A percentile compares a stretch with the other conserved stretches of the same genome.
phyloP scores from a whole-genome alignment of 2,888 invertebrate species.

The Hybos culiciformis region DNA sequence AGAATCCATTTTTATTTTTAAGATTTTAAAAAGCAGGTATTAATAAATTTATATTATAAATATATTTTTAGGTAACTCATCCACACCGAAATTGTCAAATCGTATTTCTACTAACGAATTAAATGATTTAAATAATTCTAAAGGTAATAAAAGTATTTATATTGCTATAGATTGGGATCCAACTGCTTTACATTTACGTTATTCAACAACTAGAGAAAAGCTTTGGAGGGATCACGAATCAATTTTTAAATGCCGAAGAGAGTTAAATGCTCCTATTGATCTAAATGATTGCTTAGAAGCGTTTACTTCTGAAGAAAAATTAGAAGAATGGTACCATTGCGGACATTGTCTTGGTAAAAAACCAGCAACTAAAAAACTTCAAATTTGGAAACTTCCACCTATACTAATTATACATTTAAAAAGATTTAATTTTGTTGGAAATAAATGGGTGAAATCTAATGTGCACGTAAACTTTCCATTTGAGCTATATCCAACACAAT shows the following conservation, averaged over 20 bases:
- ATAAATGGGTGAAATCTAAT: conserved; percentile 88
- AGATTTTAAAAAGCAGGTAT: background rate
- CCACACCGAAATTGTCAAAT: conserved; percentile 25
- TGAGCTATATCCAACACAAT: conserved; percentile 71
- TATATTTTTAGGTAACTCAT: conserved; percentile 21
- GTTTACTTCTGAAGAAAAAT: conserved; percentile 74
- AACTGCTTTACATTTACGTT: conserved; percentile 79
- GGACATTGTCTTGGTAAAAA: conserved; percentile 68
- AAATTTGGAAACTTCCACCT: conserved; percentile 83
- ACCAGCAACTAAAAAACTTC: conserved; percentile 78
- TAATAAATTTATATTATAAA: background rate
- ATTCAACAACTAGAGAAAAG: conserved; percentile 66
- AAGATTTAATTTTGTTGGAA: conserved; percentile 80
- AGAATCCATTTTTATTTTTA: conserved; percentile 10
- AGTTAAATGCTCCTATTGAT: conserved; percentile 70
- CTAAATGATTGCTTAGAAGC: conserved; percentile 73
- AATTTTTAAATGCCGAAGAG: conserved; percentile 51
- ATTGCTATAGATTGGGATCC: conserved; percentile 92
- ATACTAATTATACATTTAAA: conserved; percentile 87
- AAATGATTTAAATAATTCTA: conserved; percentile 24
- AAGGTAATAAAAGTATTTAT: no score
- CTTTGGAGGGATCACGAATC: conserved; percentile 64
- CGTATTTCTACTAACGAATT: conserved; percentile 20
- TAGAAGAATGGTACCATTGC: conserved; percentile 79
- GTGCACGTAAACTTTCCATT: conserved; percentile 85